Evolutionary conservation across 2,797 vertebrate species (phyloP).

Genomic region (Anas capensis): DNA sequence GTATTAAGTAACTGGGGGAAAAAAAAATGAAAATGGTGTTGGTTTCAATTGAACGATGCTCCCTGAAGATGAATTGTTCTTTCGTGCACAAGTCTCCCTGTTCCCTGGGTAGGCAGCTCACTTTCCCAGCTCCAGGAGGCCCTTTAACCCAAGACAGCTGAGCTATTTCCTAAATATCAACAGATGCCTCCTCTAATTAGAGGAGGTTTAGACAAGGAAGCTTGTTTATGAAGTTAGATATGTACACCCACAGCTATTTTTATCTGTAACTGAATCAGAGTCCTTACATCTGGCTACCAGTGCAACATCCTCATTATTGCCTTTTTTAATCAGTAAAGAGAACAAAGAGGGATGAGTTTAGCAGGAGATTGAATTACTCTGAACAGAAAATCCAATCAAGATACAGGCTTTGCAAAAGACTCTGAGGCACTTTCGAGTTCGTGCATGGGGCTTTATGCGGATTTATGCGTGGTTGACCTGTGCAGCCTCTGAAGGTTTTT

Average conservation of each 20-base stretch:
- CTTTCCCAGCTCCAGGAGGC: conserved; percentile 48
- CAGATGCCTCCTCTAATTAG: conserved; percentile 57
- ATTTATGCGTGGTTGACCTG: background rate
- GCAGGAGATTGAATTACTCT: background rate
- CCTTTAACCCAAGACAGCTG: conserved; percentile 39
- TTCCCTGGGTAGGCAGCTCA: background rate
- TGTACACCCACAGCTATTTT: conserved; percentile 47
- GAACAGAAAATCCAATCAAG: too few species aligned
- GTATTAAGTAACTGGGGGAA: background rate
- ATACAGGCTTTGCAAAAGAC: background rate
- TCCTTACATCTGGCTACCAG: conserved; percentile 61
- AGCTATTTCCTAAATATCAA: conserved; percentile 53
- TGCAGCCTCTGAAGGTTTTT: background rate
- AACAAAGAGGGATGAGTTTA: background rate
- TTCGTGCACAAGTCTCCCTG: accelerated
- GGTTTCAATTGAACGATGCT: background rate
- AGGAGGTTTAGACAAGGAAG: conserved; percentile 35
- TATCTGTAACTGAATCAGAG: background rate
- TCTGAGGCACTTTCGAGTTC: background rate
- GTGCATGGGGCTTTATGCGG: background rate
- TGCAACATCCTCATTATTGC: background rate
- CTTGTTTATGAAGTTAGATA: conserved; percentile 52
- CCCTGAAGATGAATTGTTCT: background rate
- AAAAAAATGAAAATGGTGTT: background rate
- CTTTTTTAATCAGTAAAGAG: background rate